These are phyloP conservation scores for Denticeps clupeoides DNA, from an alignment of 2,797 vertebrate species.

Conservation along the genomic window DNA sequence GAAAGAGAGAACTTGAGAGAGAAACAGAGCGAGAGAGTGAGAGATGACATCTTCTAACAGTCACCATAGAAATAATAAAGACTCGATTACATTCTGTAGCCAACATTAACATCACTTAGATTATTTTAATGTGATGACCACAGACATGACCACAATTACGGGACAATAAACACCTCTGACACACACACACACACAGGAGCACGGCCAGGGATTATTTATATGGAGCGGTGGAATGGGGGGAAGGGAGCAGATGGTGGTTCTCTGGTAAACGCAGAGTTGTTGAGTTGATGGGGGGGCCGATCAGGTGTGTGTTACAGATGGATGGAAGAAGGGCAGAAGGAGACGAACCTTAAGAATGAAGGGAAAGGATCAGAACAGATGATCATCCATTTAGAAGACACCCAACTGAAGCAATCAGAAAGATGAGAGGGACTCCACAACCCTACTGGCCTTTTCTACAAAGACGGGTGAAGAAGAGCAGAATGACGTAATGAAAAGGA, in stretches of 20 bases:
- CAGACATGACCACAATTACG: background rate
- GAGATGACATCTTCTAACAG: background rate
- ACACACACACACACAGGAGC: conserved; percentile 3
- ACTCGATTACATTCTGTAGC: conserved; percentile 13
- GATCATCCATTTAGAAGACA: too few species aligned
- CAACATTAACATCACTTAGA: conserved; percentile 16
- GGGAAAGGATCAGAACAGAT: too few species aligned
- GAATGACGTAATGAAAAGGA: background rate
- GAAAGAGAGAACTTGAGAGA: background rate
- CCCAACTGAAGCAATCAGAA: background rate
- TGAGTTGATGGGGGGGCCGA: background rate
- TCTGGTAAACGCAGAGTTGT: background rate
- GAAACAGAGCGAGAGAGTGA: background rate
- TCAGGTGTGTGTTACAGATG: background rate
- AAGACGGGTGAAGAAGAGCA: background rate
- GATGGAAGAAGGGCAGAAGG: background rate
- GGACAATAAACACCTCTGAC: background rate
- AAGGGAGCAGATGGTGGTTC: background rate
- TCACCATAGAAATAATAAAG: conserved; percentile 5
- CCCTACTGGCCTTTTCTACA: too few species aligned
- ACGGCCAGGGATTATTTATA: conserved; percentile 9
- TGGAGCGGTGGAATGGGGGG: conserved; percentile 4
- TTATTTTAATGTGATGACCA: too few species aligned
- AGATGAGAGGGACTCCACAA: background rate
- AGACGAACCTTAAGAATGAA: too few species aligned